phyloP scores from a whole-genome alignment of 2,113 vertebrate genomes.

The Raja brachyura region DNA sequence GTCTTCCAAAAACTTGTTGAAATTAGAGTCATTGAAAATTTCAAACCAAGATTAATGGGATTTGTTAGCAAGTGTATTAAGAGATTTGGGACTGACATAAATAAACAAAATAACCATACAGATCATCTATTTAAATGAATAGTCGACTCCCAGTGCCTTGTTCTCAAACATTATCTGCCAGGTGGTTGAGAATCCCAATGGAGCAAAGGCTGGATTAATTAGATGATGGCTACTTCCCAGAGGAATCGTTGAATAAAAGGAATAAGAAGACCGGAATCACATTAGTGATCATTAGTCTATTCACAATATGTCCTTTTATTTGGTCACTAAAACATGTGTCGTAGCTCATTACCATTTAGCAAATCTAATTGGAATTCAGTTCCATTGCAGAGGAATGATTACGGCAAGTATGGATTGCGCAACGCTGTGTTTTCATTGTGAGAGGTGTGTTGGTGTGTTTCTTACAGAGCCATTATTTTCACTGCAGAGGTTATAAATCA shows the following conservation, averaged over 20 bases:
- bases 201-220: not conserved
- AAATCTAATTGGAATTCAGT: not conserved
- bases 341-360: not conserved
- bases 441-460: not conserved
- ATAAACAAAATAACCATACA: not conserved
- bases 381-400: not conserved
- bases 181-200: not conserved
- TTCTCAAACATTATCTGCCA: not conserved
- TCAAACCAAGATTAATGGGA: not conserved
- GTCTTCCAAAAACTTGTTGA: not conserved
- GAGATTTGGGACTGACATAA: not conserved
- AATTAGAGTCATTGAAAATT: not conserved
- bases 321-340: not conserved
- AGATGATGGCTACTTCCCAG: not conserved
- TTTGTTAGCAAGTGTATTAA: not conserved
- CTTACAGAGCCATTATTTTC: not conserved
- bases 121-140: not conserved
- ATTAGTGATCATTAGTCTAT: not conserved
- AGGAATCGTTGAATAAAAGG: not conserved
- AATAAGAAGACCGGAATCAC: not conserved
- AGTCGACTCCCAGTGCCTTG: not conserved
- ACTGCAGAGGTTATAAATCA: slow-evolving; percentile 7
- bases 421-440: no score
- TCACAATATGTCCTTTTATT: not conserved
- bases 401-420: not conserved